phyloP scores from a whole-genome alignment of 2,797 vertebrate genomes.

The Schizopygopsis pylzovi region DNA sequence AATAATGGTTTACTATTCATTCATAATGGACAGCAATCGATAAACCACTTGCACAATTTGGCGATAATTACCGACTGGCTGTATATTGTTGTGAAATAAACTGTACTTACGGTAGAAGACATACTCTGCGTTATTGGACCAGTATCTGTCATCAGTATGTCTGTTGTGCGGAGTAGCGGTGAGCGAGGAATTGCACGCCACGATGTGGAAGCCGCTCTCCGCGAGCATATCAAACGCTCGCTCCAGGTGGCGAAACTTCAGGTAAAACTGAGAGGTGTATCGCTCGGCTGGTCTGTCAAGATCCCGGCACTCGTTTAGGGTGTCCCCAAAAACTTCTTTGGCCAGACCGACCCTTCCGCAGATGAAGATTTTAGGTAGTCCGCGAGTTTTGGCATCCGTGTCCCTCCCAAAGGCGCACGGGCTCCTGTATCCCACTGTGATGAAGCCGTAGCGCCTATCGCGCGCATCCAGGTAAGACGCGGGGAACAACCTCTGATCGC shows the following conservation, averaged over 20 bases:
- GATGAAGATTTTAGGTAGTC: slow-evolving; percentile 93
- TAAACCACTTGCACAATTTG: background rate
- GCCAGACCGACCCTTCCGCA: slow-evolving; percentile 94
- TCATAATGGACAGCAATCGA: too few species aligned
- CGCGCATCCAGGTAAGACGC: slow-evolving; percentile 83
- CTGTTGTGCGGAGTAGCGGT: slow-evolving; percentile 89
- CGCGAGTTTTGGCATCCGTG: slow-evolving; percentile 87
- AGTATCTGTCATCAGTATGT: slow-evolving; percentile 92
- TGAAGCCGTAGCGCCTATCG: slow-evolving; percentile 91
- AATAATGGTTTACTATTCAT: background rate
- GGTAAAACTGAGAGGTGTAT: slow-evolving; percentile 95
- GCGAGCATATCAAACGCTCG: slow-evolving; percentile 98
- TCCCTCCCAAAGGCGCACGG: slow-evolving; percentile 86
- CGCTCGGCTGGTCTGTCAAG: slow-evolving; percentile 90
- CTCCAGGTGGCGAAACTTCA: slow-evolving; percentile 95
- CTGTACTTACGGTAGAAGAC: slow-evolving; percentile 99
- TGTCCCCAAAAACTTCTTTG: slow-evolving; percentile 97
- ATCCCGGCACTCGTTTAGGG: slow-evolving; percentile 94
- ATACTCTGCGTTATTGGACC: slow-evolving; percentile 98
- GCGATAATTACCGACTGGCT: background rate
- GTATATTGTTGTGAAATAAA: slow-evolving; percentile 42
- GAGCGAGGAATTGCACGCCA: slow-evolving; percentile 96
- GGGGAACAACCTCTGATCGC: slow-evolving; percentile 88
- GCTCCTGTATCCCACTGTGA: slow-evolving; percentile 92
- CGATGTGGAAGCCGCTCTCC: slow-evolving; percentile 96